Base-by-base conservation (phyloP, 2,888 invertebrate genomes). In the Ferdinandea cuprea region DNA sequence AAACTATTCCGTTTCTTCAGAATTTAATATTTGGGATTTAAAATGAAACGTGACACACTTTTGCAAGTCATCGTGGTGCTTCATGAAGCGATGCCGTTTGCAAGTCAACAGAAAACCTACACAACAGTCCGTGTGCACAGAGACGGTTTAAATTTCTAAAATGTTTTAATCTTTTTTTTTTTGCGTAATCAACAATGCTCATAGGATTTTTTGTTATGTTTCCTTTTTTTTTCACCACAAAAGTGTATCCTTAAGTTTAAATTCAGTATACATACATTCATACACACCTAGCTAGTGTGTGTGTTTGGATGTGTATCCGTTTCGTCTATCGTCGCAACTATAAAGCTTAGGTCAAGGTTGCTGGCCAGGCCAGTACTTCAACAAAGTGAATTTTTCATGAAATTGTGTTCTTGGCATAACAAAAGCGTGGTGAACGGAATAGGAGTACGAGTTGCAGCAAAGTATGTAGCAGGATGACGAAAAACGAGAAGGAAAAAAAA, bases 281-380 rank as follows among this genome's bases (percentile, higher is more conserved):
- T 19, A 56, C 32, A 44, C 37, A 61, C 52, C 8, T 17, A 42
- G 19, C 11, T 44, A n/a, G n/a, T n/a, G n/a, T n/a, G n/a, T n/a
- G n/a, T n/a, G n/a, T n/a, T n/a, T n/a, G n/a, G n/a, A n/a, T n/a
- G n/a, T n/a, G n/a, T n/a, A n/a, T n/a, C n/a, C n/a, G n/a, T n/a
- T n/a, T n/a, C n/a, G n/a, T 58, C 48, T 37, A 52, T 58, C 17
- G 37, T 19, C n/a, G 71, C 42, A 54, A 66, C 54, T 71, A n/a
- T n/a, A 71, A 61, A 81, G 59, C 81, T 66, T 76, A 59, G 76
- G 76, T 81, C 81, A 81, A 81, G 81, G 81, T 71, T 66, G 71
- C 25, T 48, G 50, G 58, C 56, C 54, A 37, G 5, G 13, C n/a
- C 25, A 2, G 25, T 40, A 76, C 59, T 76, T 65, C 52, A 54